Evolutionary conservation across 2,888 invertebrate species (phyloP).

Genomic region (Tolmerus cingulatus): DNA sequence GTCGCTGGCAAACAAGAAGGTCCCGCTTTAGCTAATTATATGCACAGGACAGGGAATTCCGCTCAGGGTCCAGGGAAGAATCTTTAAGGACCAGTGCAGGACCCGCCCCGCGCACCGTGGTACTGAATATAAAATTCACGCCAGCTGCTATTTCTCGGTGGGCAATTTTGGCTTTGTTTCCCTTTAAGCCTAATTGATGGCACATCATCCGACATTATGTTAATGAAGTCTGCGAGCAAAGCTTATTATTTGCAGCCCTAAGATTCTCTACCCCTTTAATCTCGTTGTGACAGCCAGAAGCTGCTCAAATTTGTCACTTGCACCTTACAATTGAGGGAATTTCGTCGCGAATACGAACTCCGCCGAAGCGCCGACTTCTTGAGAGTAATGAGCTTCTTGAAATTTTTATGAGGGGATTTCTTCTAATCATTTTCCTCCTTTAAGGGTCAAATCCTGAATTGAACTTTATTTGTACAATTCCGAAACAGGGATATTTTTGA

Average conservation of each 20-base stretch:
- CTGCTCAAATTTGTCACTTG: slow-evolving; percentile 26
- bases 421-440: not conserved
- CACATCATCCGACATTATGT: slow-evolving; percentile 31
- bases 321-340: not conserved
- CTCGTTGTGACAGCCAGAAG: slow-evolving; percentile 2
- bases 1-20: not conserved
- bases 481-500: not conserved
- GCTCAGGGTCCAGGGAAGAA: not conserved
- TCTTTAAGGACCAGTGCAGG: not conserved
- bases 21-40: slow-evolving; percentile 11
- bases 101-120: not conserved
- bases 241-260: not conserved
- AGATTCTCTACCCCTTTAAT: slow-evolving; percentile 7
- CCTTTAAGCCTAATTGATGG: slow-evolving; percentile 32
- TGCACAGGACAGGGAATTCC: not conserved
- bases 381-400: not conserved
- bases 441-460: not conserved
- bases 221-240: slow-evolving; percentile 11
- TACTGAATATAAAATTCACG: not conserved
- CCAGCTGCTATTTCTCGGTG: slow-evolving; percentile 15
- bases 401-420: not conserved
- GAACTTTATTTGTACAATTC: not conserved
- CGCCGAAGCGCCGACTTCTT: not conserved
- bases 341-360: not conserved
- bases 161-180: slow-evolving; percentile 23